These are phyloP conservation scores for Percina caprodes DNA, from an alignment of 2,113 vertebrate genomes.

Conservation along the genomic window DNA sequence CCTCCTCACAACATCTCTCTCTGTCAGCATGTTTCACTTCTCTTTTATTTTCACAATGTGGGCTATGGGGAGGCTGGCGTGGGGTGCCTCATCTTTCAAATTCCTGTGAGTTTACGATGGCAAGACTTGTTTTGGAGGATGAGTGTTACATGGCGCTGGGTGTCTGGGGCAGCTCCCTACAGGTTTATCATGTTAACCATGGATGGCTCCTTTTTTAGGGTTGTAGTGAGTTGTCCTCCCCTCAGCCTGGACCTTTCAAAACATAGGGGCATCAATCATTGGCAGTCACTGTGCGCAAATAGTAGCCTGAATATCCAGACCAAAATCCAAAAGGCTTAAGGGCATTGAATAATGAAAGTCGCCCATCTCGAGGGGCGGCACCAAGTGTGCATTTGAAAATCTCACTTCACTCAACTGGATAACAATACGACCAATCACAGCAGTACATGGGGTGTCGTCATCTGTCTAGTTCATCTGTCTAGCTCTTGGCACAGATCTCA, in stretches of 20 bases:
- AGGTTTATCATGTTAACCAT: conserved; percentile 63
- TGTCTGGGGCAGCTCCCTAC: conserved; percentile 57
- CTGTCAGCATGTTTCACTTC: conserved; percentile 35
- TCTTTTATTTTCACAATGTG: conserved; percentile 48
- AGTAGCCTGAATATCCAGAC: background rate
- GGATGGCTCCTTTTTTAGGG: conserved; percentile 52
- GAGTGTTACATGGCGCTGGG: conserved; percentile 37
- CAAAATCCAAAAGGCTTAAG: too few species aligned
- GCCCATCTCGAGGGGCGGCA: too few species aligned
- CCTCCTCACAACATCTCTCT: conserved; percentile 50
- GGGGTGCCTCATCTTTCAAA: conserved; percentile 64
- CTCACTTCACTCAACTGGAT: too few species aligned
- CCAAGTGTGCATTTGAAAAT: too few species aligned
- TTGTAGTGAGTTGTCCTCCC: conserved; percentile 69
- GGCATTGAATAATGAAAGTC: too few species aligned
- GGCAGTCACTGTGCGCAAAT: conserved; percentile 46
- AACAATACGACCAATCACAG: too few species aligned
- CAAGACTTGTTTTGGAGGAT: conserved; percentile 63
- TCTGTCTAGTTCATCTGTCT: too few species aligned
- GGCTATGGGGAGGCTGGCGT: conserved; percentile 46
- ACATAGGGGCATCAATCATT: conserved; percentile 48
- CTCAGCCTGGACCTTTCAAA: conserved; percentile 55
- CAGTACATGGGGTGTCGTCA: too few species aligned
- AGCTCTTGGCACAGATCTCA: conserved; percentile 36
- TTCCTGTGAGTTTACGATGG: conserved; percentile 71